A percentile compares a stretch with the other conserved stretches of the same genome.
phyloP scores from a whole-genome alignment of 2,113 vertebrate species.

The Empidonax traillii region DNA sequence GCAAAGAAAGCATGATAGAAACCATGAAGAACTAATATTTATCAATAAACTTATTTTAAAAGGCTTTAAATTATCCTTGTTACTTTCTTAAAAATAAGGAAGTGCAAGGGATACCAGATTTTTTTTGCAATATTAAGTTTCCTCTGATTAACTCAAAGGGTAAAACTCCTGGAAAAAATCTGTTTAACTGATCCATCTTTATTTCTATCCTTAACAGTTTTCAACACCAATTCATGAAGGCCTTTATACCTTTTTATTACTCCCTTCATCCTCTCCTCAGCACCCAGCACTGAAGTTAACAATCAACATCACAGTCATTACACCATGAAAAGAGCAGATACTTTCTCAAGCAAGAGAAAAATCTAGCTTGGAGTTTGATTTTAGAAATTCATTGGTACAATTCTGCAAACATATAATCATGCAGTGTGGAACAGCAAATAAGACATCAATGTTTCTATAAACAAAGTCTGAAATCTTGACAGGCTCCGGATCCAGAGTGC shows the following conservation, averaged over 20 bases:
- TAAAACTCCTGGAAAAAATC: not conserved
- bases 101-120: not conserved
- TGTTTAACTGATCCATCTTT: not conserved
- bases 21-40: not conserved
- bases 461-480: not conserved
- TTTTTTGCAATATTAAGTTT: not conserved
- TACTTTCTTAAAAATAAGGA: not conserved
- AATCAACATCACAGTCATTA: not conserved
- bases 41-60: not conserved
- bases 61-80: not conserved
- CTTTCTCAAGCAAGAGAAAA: not conserved
- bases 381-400: not conserved
- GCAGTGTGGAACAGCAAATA: not conserved
- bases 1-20: not conserved
- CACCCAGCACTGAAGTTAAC: not conserved
- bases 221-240: not conserved
- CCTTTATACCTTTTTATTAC: not conserved
- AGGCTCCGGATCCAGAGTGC: fast-evolving
- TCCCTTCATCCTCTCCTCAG: not conserved
- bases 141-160: not conserved
- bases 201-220: not conserved
- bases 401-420: not conserved
- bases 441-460: not conserved
- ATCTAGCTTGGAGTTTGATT: not conserved
- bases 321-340: not conserved